phyloP scores from a whole-genome alignment of 2,797 vertebrate genomes.

The Scleropages formosus region DNA sequence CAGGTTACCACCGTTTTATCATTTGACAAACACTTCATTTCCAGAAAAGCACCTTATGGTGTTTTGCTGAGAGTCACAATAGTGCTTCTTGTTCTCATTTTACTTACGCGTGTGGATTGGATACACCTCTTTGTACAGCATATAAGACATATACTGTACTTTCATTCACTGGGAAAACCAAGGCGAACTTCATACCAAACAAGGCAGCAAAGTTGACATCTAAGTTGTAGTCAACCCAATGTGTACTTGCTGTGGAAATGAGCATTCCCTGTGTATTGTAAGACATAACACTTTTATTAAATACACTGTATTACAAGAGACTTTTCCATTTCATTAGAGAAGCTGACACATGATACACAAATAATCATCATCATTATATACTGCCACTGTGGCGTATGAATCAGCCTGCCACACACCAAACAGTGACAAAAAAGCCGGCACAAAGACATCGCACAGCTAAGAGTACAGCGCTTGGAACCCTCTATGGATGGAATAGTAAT shows the following conservation, averaged over 20 bases:
- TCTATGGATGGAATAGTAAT: slow-evolving; percentile 30
- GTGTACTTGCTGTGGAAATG: background rate
- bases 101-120: no score
- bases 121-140: no score
- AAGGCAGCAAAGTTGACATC: background rate
- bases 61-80: no score
- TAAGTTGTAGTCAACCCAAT: no score
- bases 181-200: background rate
- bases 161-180: background rate
- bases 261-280: slow-evolving; percentile 47
- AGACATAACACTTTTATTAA: slow-evolving; percentile 91
- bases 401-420: slow-evolving; percentile 70
- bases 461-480: slow-evolving; percentile 46
- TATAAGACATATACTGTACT: slow-evolving; percentile 15
- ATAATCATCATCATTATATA: slow-evolving; percentile 62
- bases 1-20: no score
- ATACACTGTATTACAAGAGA: slow-evolving; percentile 90
- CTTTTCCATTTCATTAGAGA: slow-evolving; percentile 77
- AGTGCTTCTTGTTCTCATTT: no score
- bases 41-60: no score
- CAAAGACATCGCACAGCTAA: slow-evolving; percentile 59
- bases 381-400: slow-evolving; percentile 72
- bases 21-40: no score
- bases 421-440: slow-evolving; percentile 61
- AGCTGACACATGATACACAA: slow-evolving; percentile 77